Base-by-base conservation (phyloP, 2,113 vertebrate species). In the Motacilla tschutschensis region DNA sequence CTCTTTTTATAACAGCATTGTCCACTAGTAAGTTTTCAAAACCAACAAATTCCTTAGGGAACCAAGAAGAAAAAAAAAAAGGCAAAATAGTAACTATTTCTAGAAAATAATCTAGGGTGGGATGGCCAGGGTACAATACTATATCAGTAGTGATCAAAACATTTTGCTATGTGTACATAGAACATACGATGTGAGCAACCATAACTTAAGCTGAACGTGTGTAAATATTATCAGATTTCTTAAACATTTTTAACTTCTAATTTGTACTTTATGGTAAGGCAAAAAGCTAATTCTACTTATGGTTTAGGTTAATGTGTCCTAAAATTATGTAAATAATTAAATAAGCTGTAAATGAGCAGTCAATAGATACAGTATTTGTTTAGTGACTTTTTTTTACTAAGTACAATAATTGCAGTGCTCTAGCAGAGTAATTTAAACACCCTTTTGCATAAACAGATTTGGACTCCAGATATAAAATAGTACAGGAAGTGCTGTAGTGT, bases 221-320 rank as follows among this genome's bases (percentile, higher is more conserved):
- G 98, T 99, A 99, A 97, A 99, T 99, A 98, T 80, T 96, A 95
- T 96, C 95, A 97, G 92, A 96, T 98, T 98, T 98, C 97, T 97
- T 98, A 97, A 95, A 98, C 96, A 97, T 98, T 98, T 98, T 97
- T 98, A 97, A 97, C 96, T 97, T 97, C 90, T 97, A 95, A 98
- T 99, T 98, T 98, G 96, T 98, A 98, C 96, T 98, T 97, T 97
- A 97, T 93, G 94, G 95, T 97, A 97, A 97, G 97, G 95, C 94
- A 95, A 96, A 96, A 97, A 97, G 96, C 96, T 96, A 91, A 97
- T 98, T 96, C 96, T 97, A 96, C 95, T 96, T 94, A 97, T 97
- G 97, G 96, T 97, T 97, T 96, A 95, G 86, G 94, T 96, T 95
- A 92, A 95, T 85, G 92, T 97, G 96, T 97, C 90, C 96, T 96